phyloP scores from a whole-genome alignment of 2,797 vertebrate species.

The Onychomys arenicola region DNA sequence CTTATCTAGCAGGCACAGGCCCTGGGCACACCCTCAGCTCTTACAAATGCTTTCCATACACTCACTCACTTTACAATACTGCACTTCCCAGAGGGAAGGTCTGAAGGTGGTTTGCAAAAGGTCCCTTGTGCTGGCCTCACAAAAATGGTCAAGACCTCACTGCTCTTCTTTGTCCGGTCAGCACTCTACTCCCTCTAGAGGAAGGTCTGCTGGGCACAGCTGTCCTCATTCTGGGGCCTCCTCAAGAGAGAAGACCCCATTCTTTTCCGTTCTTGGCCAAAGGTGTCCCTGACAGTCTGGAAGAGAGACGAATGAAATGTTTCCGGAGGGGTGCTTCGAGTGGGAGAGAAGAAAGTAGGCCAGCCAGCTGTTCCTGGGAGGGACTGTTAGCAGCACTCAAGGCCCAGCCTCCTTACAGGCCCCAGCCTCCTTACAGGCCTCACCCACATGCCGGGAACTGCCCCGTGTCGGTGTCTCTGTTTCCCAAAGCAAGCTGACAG shows the following conservation, averaged over 20 bases:
- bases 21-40: neutral
- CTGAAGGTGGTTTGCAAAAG: neutral
- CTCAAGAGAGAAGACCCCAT: neutral
- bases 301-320: neutral
- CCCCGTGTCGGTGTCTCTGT: neutral
- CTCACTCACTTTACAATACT: neutral
- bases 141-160: neutral
- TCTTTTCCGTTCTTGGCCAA: neutral
- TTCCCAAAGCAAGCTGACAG: conserved; percentile 10
- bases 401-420: neutral
- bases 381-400: neutral
- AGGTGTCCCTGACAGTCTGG: neutral
- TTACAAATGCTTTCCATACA: conserved; percentile 8
- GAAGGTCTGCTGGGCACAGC: neutral
- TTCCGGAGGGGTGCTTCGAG: neutral
- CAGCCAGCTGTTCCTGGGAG: neutral
- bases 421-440: neutral
- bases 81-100: neutral
- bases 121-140: neutral
- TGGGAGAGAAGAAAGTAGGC: conserved; percentile 35
- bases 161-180: neutral
- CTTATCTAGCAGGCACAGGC: neutral
- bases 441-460: neutral
- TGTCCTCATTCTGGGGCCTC: neutral
- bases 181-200: neutral